Evolutionary conservation across 2,888 invertebrate species (phyloP).

Genomic region (Eristalis arbustorum): DNA sequence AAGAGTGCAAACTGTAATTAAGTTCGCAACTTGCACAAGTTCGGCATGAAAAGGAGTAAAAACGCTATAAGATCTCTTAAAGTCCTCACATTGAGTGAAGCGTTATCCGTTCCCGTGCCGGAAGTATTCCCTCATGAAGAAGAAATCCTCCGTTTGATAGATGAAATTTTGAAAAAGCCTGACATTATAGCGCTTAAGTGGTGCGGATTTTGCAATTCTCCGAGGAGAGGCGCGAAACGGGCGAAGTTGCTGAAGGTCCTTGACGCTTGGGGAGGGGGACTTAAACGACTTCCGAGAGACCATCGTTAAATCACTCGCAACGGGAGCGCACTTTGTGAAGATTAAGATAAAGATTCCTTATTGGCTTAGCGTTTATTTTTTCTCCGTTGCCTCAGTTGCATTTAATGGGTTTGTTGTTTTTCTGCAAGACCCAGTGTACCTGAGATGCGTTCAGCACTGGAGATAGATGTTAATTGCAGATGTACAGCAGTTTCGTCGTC

Average conservation of each 20-base stretch:
- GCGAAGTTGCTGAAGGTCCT: not conserved
- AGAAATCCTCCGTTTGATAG: not conserved
- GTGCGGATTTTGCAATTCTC: not conserved
- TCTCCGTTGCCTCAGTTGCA: no score
- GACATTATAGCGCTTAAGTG: not conserved
- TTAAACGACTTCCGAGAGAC: not conserved
- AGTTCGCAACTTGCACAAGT: slow-evolving; percentile 2
- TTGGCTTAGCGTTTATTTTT: no score
- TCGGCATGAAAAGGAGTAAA: not conserved
- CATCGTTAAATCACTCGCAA: not conserved
- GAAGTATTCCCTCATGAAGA: not conserved
- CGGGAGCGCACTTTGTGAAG: not conserved
- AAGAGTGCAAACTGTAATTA: not conserved
- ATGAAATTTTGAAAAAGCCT: slow-evolving; percentile 5
- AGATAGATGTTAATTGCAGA: no score
- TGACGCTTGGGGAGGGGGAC: no score
- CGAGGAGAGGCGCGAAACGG: not conserved
- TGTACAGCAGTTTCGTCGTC: no score
- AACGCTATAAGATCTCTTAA: not conserved
- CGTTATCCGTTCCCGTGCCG: not conserved
- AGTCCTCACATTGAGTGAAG: not conserved
- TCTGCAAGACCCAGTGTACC: no score
- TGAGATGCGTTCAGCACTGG: no score
- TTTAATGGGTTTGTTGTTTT: no score
- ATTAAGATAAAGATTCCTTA: no score